Evolutionary conservation across 2,888 invertebrate genomes (phyloP), one percentile per base, ranked within the genome.

Genomic region (Pyralis farinalis): DNA sequence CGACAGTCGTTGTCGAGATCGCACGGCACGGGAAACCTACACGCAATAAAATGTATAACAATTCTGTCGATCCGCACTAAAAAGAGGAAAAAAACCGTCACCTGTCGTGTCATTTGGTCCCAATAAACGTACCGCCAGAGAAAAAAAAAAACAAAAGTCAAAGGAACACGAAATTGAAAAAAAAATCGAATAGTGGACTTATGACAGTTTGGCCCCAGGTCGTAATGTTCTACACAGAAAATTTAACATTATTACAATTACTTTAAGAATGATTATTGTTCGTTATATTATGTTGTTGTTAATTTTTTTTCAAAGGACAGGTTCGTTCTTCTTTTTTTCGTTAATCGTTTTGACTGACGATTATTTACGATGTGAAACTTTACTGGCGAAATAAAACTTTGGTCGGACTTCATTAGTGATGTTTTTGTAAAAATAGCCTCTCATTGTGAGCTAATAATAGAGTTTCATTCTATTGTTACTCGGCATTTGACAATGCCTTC

Each of bases 51-150:
- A 78, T 76, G 73, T 75, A 71, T 84, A 85, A 86, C 86, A 73
- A 80, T 84, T 84, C 82, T 55, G 69, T 60, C 59, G 61, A 55
- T 47, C 53, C 57, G 50, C 59, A 46, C 45, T 47, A 51, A 54
- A 55, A 53, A 41, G 40, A 34, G 51, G 55, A 81, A 82, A 79
- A 69, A 66, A 58, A 55, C 67, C 83, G 83, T 86, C 88, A 88
- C 87, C 88, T 88, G 88, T 85, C 86, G 85, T 87, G 87, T 87
- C 88, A 87, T 87, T 88, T 87, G 88, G 88, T 80, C 57, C 79
- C 81, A 81, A 83, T 84, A 82, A 83, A 80, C 72, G 67, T 46
- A 69, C 85, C 86, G 86, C 80, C 86, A 85, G 86, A 33, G 16
- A 37, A 33, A 39, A 39, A 39, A 16, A 12, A 38, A 38, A n/a